Base-by-base conservation (phyloP, 2,888 invertebrate genomes). In the Amaurobius ferox region DNA sequence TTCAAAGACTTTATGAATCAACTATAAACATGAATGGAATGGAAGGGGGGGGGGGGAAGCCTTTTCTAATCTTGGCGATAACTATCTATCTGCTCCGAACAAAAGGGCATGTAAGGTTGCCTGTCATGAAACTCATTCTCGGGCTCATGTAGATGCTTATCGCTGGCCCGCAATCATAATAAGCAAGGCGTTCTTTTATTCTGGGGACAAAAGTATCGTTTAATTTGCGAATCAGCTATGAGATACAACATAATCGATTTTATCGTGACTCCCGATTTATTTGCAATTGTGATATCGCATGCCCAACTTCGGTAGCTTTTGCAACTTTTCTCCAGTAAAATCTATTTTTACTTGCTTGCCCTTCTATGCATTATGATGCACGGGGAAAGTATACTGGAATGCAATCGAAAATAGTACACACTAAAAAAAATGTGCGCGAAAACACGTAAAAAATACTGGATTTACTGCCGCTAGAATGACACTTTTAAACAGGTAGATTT, bases 101-200 rank as follows among this genome's bases (percentile, higher is more conserved):
- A 76, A 28, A 64, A 64, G 71, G 61, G 32, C 40, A 32, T 26
- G 23, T 9, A 73, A 35, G 80, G 55, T 67, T 44, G 35, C 35
- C 32, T 55, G 66, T 44, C 62, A 71, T 16, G 72, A 66, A 64
- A 48, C 23, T 28, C 28, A 39, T 40, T 68, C 40, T 26, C 11
- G 68, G 11, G 28, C 32, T 62, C 72, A 66, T 72, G 67, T 48
- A 28, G 66, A 73, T 66, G 13, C 62, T 66, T 85, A 85, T 85
- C 83, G 39, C 28, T 16, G 23, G n/a, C 16, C 71, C 71, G 23
- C 23, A 23, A 85, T 85, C 83, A 77, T 85, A 85, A 85, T 85
- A 85, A 48, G 77, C 16, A 77, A 77, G 83, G 83, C 83, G 83
- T 77, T 66, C 77, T 55, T 77, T 77, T 67, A 39, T 78, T 55